Conservation (phyloP, 2,797 vertebrate species). For the Premnoplex brunnescens region DNA sequence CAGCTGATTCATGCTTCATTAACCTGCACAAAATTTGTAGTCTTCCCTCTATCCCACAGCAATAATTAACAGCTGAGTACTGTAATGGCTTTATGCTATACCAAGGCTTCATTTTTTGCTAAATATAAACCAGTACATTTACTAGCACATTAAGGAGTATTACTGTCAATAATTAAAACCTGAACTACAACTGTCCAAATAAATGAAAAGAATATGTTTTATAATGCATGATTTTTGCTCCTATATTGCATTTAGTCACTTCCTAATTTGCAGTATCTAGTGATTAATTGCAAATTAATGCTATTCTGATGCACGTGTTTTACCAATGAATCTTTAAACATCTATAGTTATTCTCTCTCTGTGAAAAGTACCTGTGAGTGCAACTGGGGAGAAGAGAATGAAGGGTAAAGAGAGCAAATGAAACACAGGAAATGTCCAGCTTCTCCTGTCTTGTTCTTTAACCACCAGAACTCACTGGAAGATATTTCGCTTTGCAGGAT, state of each 20-base stretch:
- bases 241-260: conserved; percentile 19
- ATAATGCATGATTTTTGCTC: conserved; percentile 35
- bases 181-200: conserved; percentile 71
- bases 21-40: conserved; percentile 41
- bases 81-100: conserved; percentile 61
- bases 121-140: conserved; percentile 72
- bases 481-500: background rate
- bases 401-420: background rate
- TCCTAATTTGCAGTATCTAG: conserved; percentile 39
- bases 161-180: conserved; percentile 77
- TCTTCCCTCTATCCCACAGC: conserved; percentile 43
- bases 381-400: background rate
- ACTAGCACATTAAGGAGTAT: conserved; percentile 64
- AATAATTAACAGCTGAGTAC: conserved; percentile 63
- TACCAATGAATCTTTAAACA: conserved; percentile 19
- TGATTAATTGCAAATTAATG: conserved; percentile 28
- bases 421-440: background rate
- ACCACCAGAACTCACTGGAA: background rate
- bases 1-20: conserved; percentile 49
- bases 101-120: conserved; percentile 74
- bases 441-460: background rate
- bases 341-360: background rate
- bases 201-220: conserved; percentile 65
- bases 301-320: background rate
- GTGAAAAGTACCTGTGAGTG: background rate